Percentiles rank a stretch among this genome's conserved stretches.
Evolutionary conservation across 2,888 invertebrate species (phyloP).

Genomic region (Philonicus albiceps): DNA sequence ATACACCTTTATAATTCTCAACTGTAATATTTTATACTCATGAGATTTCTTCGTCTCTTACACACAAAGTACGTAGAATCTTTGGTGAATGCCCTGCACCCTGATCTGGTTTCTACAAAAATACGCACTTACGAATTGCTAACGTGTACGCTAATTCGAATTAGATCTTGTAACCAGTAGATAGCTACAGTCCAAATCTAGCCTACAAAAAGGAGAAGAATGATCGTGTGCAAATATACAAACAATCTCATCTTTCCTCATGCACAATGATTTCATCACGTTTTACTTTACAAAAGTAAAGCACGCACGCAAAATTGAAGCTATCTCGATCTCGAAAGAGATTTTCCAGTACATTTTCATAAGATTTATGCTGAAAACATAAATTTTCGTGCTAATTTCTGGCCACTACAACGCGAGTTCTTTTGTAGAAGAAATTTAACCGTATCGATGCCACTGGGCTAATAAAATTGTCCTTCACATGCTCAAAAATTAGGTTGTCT

Average conservation of each 20-base stretch:
- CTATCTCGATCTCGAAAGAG: background rate
- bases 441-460: background rate
- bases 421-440: background rate
- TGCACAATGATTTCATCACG: background rate
- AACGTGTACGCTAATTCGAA: background rate
- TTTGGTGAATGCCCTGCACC: background rate
- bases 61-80: background rate
- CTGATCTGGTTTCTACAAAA: background rate
- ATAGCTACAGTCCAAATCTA: background rate
- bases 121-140: background rate
- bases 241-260: background rate
- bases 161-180: background rate
- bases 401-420: background rate
- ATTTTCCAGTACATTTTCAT: background rate
- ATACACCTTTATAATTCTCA: background rate
- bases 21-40: background rate
- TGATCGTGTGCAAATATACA: background rate
- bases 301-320: background rate
- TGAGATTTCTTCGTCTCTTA: background rate
- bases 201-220: background rate
- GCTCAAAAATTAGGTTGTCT: background rate
- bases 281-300: background rate
- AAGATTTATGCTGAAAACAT: background rate
- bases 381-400: background rate
- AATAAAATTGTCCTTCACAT: background rate